These are phyloP conservation scores for Boloria euphrosyne DNA, from an alignment of 2,888 invertebrate species.

Conservation along the genomic window DNA sequence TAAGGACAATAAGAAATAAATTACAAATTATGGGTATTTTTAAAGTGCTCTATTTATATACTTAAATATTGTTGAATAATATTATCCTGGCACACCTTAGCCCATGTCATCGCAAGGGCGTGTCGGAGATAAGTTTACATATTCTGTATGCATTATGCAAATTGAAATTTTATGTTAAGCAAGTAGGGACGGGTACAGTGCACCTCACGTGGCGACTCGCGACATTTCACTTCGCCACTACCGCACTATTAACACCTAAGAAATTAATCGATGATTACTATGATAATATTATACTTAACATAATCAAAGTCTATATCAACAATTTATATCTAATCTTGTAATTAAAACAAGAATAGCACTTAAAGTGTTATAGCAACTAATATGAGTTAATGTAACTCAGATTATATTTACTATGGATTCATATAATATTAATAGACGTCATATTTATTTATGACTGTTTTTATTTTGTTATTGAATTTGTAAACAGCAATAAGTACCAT, in stretches of 20 bases:
- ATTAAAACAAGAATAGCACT: too few relatives aligned
- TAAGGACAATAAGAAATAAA: too few relatives aligned
- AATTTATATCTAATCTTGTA: neutral
- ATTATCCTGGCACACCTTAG: conserved; percentile 78
- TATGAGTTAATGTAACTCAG: too few relatives aligned
- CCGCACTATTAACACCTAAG: conserved; percentile 29
- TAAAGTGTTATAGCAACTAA: too few relatives aligned
- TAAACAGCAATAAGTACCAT: too few relatives aligned
- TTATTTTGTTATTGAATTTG: too few relatives aligned
- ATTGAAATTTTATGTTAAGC: conserved; percentile 80
- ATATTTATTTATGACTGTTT: too few relatives aligned
- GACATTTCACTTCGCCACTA: conserved; percentile 60
- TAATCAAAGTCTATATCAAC: neutral
- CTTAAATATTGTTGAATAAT: conserved; percentile 77
- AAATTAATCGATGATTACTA: neutral
- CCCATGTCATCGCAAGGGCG: conserved; percentile 76
- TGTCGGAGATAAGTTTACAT: conserved; percentile 79
- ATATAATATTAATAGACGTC: too few relatives aligned
- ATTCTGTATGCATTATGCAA: conserved; percentile 81
- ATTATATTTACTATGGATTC: too few relatives aligned
- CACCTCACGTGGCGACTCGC: conserved; percentile 39
- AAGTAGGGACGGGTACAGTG: conserved; percentile 44
- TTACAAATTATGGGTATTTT: too few relatives aligned
- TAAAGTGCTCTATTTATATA: conserved; percentile 60
- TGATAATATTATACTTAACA: too few relatives aligned